Conservation (phyloP, 1,140 invertebrate genomes). For the Atta texana region DNA sequence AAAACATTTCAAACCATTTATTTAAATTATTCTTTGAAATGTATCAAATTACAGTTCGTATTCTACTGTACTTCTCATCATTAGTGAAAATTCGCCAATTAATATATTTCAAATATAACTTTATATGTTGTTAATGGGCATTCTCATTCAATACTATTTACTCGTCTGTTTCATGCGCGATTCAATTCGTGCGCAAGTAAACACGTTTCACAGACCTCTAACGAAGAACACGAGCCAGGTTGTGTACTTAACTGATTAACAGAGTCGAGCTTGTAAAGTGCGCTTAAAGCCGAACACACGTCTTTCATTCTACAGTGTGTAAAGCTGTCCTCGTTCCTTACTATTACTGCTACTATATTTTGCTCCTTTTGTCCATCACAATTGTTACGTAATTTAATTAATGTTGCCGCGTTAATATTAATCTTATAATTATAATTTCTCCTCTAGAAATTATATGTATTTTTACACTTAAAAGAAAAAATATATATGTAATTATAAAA, state of each 20-base stretch:
- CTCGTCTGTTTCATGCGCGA: conserved; percentile 55
- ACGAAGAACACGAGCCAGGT: conserved; percentile 61
- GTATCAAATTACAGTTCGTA: background rate
- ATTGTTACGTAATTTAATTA: conserved; percentile 31
- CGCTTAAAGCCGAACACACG: conserved; percentile 71
- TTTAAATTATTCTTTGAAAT: background rate
- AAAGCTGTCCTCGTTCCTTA: conserved; percentile 68
- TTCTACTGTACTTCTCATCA: background rate
- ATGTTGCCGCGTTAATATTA: conserved; percentile 15
- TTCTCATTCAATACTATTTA: conserved; percentile 60
- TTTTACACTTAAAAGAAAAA: too few species aligned
- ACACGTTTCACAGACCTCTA: conserved; percentile 62
- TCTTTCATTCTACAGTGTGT: conserved; percentile 68
- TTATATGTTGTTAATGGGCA: conserved; percentile 38
- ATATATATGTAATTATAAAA: too few species aligned
- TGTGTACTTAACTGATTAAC: conserved; percentile 71
- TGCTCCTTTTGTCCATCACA: background rate
- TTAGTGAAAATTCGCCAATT: conserved; percentile 11
- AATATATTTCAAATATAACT: background rate
- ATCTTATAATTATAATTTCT: conserved; percentile 28
- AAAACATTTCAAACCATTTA: background rate
- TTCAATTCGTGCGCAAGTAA: conserved; percentile 56
- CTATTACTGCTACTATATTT: conserved; percentile 1
- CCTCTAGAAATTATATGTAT: background rate
- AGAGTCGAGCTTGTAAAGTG: conserved; percentile 64